These are phyloP conservation scores for Panagrolaimus sp. DNA, from an alignment of 1,140 invertebrate species.

Conservation along the genomic window DNA sequence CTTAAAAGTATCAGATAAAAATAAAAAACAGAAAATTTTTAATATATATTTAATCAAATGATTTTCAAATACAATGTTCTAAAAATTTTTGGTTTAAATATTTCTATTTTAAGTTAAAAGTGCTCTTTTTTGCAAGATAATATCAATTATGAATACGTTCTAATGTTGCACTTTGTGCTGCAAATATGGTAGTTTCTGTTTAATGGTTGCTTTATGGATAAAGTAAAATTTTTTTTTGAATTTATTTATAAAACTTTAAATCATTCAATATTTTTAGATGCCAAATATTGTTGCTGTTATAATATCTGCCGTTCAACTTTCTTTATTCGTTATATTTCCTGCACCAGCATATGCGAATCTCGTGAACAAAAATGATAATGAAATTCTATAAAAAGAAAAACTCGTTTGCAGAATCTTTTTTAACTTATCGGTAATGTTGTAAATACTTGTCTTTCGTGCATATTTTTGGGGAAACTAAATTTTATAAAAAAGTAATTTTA, in stretches of 20 bases:
- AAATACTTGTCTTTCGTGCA: too few relatives aligned
- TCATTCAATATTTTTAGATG: conserved; percentile 39
- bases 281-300: conserved; percentile 51
- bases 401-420: background rate
- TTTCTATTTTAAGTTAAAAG: too few relatives aligned
- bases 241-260: background rate
- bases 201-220: conserved; percentile 58
- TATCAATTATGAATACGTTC: too few relatives aligned
- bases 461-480: too few relatives aligned
- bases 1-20: too few relatives aligned
- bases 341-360: background rate
- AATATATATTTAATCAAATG: too few relatives aligned
- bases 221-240: conserved; percentile 35
- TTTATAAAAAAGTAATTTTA: too few relatives aligned
- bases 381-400: background rate
- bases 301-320: conserved; percentile 52
- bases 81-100: too few relatives aligned
- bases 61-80: too few relatives aligned
- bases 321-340: conserved; percentile 56
- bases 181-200: conserved; percentile 47
- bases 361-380: conserved; percentile 9
- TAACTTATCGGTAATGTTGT: too few relatives aligned
- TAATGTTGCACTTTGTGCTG: conserved; percentile 54
- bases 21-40: too few relatives aligned
- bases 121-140: too few relatives aligned